These are phyloP conservation scores for Illadopsis cleaveri DNA, from an alignment of 2,113 vertebrate genomes.

Conservation along the genomic window DNA sequence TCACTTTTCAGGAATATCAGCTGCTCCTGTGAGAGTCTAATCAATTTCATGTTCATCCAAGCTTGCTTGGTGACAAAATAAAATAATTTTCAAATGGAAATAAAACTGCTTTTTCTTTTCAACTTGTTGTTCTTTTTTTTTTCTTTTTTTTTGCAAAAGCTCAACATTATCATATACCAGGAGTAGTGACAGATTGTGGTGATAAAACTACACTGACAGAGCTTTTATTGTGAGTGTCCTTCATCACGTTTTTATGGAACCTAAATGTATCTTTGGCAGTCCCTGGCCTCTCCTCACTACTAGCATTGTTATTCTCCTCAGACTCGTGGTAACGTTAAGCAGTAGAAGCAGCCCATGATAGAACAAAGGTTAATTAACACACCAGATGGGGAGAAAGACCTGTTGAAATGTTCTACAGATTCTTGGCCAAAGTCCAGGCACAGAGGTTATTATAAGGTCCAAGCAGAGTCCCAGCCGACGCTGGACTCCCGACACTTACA, in stretches of 20 bases:
- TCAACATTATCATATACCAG: neutral
- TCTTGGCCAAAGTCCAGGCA: slow-evolving; percentile 4
- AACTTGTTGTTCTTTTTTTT: neutral
- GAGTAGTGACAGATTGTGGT: neutral
- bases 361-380: slow-evolving; percentile 44
- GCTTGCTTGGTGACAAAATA: neutral
- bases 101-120: neutral
- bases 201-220: neutral
- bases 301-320: neutral
- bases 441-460: neutral
- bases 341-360: neutral
- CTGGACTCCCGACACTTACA: rapidly evolving
- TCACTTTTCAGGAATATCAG: neutral
- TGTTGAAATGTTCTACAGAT: slow-evolving; percentile 25
- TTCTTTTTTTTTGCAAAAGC: neutral
- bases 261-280: neutral
- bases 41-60: neutral
- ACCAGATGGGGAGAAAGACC: slow-evolving; percentile 6
- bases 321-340: neutral
- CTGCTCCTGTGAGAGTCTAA: neutral
- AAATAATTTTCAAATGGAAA: neutral
- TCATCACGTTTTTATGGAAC: neutral
- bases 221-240: neutral
- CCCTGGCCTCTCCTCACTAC: neutral
- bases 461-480: neutral